Percentiles rank a stretch among this genome's conserved stretches.
Conservation (phyloP, 35 echinoderm and acorn worm species). For the Apostichopus japonicus region DNA sequence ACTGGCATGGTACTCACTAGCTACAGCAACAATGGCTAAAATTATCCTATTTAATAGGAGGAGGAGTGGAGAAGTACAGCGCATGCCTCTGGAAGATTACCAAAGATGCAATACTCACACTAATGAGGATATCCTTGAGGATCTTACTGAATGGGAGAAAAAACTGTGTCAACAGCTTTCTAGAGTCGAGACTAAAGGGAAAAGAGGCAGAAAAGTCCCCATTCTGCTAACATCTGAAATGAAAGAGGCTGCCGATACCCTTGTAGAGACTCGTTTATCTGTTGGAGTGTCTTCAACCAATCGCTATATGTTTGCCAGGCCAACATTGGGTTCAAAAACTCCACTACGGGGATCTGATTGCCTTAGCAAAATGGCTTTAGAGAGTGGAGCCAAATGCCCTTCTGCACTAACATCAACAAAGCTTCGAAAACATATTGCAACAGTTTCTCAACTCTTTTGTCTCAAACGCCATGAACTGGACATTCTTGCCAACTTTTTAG, state of each 20-base stretch:
- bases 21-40: background rate
- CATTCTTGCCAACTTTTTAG: too few species aligned
- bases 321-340: background rate
- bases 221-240: conserved; percentile 47
- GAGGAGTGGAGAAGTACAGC: conserved; percentile 42
- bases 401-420: conserved; percentile 44
- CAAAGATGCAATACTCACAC: background rate
- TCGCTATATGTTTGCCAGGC: background rate
- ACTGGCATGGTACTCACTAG: background rate
- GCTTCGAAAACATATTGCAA: conserved; percentile 65
- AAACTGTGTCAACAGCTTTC: conserved; percentile 30
- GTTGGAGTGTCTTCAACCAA: background rate
- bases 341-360: conserved; percentile 43
- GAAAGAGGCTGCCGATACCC: conserved; percentile 21
- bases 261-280: background rate
- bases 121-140: background rate
- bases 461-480: too few species aligned
- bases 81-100: conserved; percentile 29
- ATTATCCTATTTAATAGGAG: conserved; percentile 41
- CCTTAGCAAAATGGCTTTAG: conserved; percentile 49
- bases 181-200: conserved; percentile 69
- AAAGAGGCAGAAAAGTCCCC: conserved; percentile 59
- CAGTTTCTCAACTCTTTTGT: too few species aligned
- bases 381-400: conserved; percentile 46
- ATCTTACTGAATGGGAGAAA: conserved; percentile 21